A percentile compares a stretch with the other conserved stretches of the same genome.
Conservation (phyloP, 2,888 invertebrate genomes). For the Conchocele bisecta region DNA sequence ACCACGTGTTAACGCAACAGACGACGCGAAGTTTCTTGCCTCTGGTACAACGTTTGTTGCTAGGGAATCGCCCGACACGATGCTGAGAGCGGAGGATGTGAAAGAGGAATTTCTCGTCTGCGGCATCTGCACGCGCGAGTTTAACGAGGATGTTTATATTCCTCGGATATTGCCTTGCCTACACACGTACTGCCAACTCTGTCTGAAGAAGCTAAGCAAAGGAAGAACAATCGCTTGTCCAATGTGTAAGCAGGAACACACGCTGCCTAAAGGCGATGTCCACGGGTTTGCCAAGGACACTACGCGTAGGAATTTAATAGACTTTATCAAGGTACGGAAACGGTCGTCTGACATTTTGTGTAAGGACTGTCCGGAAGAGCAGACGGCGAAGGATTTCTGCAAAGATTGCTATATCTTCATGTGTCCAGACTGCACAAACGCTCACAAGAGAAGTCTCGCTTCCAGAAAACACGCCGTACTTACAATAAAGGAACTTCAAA, state of each 20-base stretch:
- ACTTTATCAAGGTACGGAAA: conserved; percentile 60
- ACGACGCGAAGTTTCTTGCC: too few species aligned
- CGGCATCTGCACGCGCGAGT: conserved; percentile 61
- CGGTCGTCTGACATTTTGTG: conserved; percentile 61
- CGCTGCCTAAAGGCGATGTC: conserved; percentile 48
- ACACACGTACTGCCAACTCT: conserved; percentile 63
- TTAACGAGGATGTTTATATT: conserved; percentile 55
- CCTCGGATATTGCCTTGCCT: conserved; percentile 61
- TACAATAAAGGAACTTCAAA: conserved; percentile 55
- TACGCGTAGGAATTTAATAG: conserved; percentile 60
- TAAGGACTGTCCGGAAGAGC: conserved; percentile 66
- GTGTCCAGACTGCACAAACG: conserved; percentile 61
- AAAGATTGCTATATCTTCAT: conserved; percentile 66
- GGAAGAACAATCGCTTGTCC: conserved; percentile 48
- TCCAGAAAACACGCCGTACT: conserved; percentile 56
- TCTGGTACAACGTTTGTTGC: too few species aligned
- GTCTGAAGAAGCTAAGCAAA: conserved; percentile 52
- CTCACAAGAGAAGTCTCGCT: conserved; percentile 60
- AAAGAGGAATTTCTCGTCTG: conserved; percentile 66
- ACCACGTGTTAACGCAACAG: too few species aligned
- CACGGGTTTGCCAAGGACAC: conserved; percentile 61
- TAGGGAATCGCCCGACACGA: too few species aligned
- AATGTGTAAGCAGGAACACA: conserved; percentile 57
- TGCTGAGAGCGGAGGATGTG: conserved; percentile 62
- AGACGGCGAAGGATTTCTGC: conserved; percentile 60